Evolutionary conservation across 2,113 vertebrate species (phyloP).

Genomic region (Falcunculus frontatus): DNA sequence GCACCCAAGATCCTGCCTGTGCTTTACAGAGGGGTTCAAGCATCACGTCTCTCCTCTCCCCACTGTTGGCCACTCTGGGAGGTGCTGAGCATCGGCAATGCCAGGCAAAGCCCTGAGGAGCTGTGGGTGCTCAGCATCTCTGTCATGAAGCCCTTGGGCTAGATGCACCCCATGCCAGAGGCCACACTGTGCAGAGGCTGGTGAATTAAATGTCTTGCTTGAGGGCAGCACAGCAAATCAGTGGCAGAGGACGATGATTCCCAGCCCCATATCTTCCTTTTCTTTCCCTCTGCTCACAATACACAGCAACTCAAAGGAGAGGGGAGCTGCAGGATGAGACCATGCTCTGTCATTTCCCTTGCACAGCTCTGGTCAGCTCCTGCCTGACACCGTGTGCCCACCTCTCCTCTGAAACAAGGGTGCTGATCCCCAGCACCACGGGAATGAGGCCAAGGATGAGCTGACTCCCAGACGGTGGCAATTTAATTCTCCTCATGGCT

Average conservation of each 20-base stretch:
- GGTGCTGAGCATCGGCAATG: not conserved
- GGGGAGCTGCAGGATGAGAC: not conserved
- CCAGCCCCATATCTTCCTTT: not conserved
- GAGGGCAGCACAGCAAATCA: not conserved
- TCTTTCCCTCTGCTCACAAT: not conserved
- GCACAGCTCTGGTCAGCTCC: not conserved
- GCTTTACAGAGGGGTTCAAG: not conserved
- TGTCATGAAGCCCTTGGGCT: not conserved
- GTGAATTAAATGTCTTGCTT: not conserved
- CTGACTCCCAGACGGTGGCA: not conserved
- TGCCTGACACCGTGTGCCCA: fast-evolving
- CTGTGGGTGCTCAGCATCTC: not conserved
- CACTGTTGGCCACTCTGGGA: not conserved
- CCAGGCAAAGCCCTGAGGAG: not conserved
- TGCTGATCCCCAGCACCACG: not conserved
- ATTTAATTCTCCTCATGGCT: not conserved
- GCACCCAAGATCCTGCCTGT: not conserved
- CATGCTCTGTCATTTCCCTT: not conserved
- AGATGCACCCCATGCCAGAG: not conserved
- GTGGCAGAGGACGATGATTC: not conserved
- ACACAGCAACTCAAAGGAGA: fast-evolving
- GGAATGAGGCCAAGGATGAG: not conserved
- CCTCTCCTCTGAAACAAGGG: not conserved
- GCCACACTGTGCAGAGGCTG: not conserved
- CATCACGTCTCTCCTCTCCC: not conserved